Conservation (phyloP, 2,113 vertebrate genomes). For the Hippocampus comes region DNA sequence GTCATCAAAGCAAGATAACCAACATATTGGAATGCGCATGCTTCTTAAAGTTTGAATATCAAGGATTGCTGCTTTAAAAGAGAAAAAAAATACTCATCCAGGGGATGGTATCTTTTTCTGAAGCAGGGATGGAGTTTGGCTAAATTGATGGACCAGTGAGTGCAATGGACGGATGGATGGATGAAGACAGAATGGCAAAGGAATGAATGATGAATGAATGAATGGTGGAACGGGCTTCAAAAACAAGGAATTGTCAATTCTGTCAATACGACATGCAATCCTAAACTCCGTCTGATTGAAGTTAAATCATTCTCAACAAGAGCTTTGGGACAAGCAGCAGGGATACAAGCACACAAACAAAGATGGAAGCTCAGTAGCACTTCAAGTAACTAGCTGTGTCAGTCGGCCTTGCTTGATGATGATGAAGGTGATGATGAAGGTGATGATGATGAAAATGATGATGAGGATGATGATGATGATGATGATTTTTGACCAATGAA, state of each 20-base stretch:
- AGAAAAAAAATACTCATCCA: constrained; percentile 60
- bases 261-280: constrained; percentile 54
- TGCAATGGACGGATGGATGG: constrained; percentile 34
- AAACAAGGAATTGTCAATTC: constrained; percentile 39
- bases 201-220: constrained; percentile 33
- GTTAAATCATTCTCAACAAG: constrained; percentile 28
- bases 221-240: constrained; percentile 41
- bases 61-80: constrained; percentile 66
- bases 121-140: constrained; percentile 42
- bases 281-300: constrained; percentile 29
- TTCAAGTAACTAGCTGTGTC: constrained; percentile 13
- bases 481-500: constrained; percentile 44
- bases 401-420: constrained; percentile 30
- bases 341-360: constrained; percentile 28
- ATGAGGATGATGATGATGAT: constrained; percentile 33
- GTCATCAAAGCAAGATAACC: not conserved
- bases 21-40: not conserved
- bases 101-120: constrained; percentile 53
- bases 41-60: constrained; percentile 1
- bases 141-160: constrained; percentile 30
- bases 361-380: constrained; percentile 38
- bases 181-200: constrained; percentile 28
- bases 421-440: constrained; percentile 25
- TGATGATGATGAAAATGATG: constrained; percentile 13
- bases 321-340: constrained; percentile 33